Conservation (phyloP, 2,797 vertebrate genomes). For the Typhlichthys subterraneus region DNA sequence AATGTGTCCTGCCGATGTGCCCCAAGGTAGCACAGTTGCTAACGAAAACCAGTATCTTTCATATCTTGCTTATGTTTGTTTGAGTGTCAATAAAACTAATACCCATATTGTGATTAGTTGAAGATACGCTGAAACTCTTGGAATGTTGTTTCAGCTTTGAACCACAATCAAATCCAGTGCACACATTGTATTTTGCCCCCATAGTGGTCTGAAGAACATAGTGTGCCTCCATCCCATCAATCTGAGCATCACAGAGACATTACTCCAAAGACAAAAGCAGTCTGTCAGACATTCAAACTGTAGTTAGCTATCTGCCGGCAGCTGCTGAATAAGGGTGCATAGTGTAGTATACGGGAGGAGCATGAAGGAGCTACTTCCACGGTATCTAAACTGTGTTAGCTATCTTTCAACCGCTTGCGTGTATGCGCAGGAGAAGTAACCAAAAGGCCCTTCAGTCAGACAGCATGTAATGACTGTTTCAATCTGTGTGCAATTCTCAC, state of each 20-base stretch:
- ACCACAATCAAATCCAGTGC: too few relatives aligned
- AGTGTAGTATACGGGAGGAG: not conserved
- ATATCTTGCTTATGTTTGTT: too few relatives aligned
- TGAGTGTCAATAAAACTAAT: too few relatives aligned
- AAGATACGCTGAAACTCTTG: too few relatives aligned
- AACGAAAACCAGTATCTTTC: too few relatives aligned
- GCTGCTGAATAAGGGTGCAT: constrained; percentile 1
- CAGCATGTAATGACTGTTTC: not conserved
- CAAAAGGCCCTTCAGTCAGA: constrained; percentile 2
- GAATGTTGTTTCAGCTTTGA: too few relatives aligned
- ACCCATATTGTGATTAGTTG: too few relatives aligned
- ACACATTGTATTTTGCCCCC: not conserved
- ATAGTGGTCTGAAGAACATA: not conserved
- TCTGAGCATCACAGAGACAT: not conserved
- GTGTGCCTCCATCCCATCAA: not conserved
- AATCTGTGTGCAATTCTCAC: not conserved
- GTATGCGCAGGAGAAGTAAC: not conserved
- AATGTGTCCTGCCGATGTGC: too few relatives aligned
- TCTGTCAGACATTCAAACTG: not conserved
- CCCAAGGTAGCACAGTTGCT: too few relatives aligned
- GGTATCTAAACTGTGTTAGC: not conserved
- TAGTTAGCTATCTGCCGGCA: not conserved
- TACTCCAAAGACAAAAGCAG: constrained; percentile 1
- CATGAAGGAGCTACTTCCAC: not conserved
- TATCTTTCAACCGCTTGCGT: not conserved